Conservation (phyloP, 1,140 invertebrate genomes). For the Berghia stephanieae region DNA sequence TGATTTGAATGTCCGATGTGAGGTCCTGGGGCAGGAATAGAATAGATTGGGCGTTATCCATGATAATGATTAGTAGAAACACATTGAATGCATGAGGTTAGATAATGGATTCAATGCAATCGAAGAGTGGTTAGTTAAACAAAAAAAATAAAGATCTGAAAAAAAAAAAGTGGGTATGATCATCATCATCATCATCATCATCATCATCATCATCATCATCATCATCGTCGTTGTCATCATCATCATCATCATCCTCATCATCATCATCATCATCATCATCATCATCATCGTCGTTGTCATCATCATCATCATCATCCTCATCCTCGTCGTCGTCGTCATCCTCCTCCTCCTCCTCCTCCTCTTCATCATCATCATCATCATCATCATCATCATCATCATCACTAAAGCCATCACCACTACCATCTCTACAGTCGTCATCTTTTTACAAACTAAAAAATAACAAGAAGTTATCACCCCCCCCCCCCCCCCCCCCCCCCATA, state of each 20-base stretch:
- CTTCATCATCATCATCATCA: background rate
- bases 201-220: slow-evolving; percentile 23
- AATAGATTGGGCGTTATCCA: background rate
- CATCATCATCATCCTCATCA: too few relatives aligned
- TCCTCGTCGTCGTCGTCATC: too few relatives aligned
- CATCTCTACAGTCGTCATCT: too few relatives aligned
- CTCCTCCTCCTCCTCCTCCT: too few relatives aligned
- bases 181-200: slow-evolving; percentile 12
- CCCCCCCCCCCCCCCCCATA: background rate
- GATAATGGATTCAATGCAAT: too few relatives aligned
- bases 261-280: slow-evolving; percentile 14
- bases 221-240: slow-evolving; percentile 14
- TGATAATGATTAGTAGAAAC: background rate
- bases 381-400: too few relatives aligned
- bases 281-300: background rate
- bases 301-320: too few relatives aligned
- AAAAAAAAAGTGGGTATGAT: too few relatives aligned
- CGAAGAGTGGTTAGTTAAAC: background rate
- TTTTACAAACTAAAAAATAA: too few relatives aligned
- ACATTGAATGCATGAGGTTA: background rate
- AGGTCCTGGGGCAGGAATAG: slow-evolving; percentile 55
- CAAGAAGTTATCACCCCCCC: background rate
- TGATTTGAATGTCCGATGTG: slow-evolving; percentile 55
- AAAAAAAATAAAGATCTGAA: background rate
- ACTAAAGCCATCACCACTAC: background rate